Evolutionary conservation across 2,113 vertebrate genomes (phyloP), one percentile per base, ranked within the genome.

Genomic region (Caranx melampygus): DNA sequence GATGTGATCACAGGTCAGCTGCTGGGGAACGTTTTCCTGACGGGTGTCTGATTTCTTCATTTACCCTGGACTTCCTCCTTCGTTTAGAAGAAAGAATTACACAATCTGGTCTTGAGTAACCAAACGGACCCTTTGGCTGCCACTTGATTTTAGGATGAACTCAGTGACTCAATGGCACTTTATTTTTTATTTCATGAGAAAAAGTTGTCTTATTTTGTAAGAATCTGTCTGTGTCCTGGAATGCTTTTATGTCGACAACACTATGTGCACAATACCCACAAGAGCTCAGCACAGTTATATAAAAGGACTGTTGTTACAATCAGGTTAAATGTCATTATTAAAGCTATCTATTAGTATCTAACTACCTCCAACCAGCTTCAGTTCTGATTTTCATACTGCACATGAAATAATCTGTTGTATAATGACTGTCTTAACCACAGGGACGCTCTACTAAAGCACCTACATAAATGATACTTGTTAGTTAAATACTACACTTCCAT

Each of bases 1-100:
- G 72, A 81, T 3, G 1, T 64, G 64, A 70, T 73, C 70, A 55
- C 51, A 67, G 64, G 63, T 78, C 16, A 64, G 16, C 33, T 0
- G 2, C 33, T 0, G 2, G 69, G 42, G 49, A 52, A 65, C 47
- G 58, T 72, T 63, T 52, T 33, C 8, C 6, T n/a, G 20, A 49
- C 31, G 47, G n/a, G 26, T 55, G 52, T 52, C 4, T 35, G 26
- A 61, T 52, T 16, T 37, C 21, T 42, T 49, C 10, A 44, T 68
- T 59, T 65, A 21, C 44, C 35, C 12, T 9, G n/a, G 34, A 52
- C 31, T 60, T 51, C 47, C 31, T 42, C 37, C 64, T 59, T 47
- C 10, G n/a, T 47, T 59, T 40, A 37, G 16, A 26, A 26, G 26
- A 26, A 26, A 26, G 12, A 3, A 7, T 2, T 8, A 55, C 34